These are phyloP conservation scores for Cephalopterus ornatus DNA, from an alignment of 2,113 vertebrate species.

Conservation along the genomic window DNA sequence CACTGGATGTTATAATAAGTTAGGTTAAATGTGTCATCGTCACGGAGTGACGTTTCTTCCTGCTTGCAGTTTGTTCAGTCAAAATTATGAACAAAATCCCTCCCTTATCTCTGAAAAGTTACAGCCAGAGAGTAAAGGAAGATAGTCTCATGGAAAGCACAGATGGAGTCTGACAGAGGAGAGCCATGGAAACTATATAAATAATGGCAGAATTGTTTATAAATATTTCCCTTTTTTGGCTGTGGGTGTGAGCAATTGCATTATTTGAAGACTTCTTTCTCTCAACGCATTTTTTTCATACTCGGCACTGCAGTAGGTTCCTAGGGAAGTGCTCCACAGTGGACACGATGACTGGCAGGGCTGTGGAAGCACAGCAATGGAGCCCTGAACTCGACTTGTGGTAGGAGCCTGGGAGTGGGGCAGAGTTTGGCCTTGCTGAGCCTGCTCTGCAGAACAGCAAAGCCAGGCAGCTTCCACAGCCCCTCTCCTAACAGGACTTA, in stretches of 20 bases:
- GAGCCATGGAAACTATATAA: not conserved
- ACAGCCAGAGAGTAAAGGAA: not conserved
- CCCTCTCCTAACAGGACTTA: not conserved
- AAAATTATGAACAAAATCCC: not conserved
- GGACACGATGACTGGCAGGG: not conserved
- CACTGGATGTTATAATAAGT: not conserved
- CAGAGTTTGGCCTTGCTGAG: not conserved
- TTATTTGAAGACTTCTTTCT: not conserved
- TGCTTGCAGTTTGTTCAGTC: not conserved
- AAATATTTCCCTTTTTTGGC: constrained; percentile 7
- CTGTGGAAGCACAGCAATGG: rapidly evolving
- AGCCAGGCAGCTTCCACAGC: not conserved
- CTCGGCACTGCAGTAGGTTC: not conserved
- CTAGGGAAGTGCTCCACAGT: not conserved
- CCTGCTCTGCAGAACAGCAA: not conserved
- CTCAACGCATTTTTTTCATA: not conserved
- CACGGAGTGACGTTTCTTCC: not conserved
- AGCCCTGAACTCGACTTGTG: not conserved
- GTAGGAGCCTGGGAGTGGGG: rapidly evolving
- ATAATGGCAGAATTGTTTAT: not conserved
- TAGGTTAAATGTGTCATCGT: not conserved
- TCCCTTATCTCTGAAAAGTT: not conserved
- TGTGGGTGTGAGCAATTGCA: not conserved
- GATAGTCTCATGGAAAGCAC: not conserved
- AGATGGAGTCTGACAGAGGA: not conserved